Evolutionary conservation across 2,113 vertebrate genomes (phyloP).

Genomic region (Solenodon paradoxus): DNA sequence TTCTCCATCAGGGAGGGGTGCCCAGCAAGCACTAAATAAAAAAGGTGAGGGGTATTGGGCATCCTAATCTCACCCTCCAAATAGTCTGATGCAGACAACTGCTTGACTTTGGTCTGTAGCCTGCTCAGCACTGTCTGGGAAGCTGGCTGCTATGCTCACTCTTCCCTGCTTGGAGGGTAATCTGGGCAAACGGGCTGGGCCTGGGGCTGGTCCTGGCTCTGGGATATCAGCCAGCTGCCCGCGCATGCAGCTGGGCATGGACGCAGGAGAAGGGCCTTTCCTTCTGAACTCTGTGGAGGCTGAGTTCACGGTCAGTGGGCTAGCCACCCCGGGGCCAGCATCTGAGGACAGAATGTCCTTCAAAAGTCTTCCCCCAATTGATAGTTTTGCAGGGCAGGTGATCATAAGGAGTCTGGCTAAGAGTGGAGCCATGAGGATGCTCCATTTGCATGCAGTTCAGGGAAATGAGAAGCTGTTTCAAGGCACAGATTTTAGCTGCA

Average conservation of each 20-base stretch:
- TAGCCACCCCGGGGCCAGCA: not conserved
- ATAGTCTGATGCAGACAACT: not conserved
- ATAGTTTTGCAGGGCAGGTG: constrained; percentile 42
- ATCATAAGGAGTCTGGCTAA: not conserved
- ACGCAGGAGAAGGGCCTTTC: not conserved
- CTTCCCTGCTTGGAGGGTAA: constrained; percentile 60
- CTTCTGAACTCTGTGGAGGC: not conserved
- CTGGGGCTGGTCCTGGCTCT: constrained; percentile 60
- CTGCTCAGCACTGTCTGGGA: not conserved
- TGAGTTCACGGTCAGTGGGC: not conserved
- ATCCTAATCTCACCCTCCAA: not conserved
- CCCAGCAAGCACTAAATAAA: too few species aligned
- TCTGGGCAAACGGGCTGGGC: constrained; percentile 52
- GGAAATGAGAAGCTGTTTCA: constrained; percentile 72
- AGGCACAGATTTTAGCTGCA: constrained; percentile 78
- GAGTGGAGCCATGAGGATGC: not conserved
- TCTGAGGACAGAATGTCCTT: constrained; percentile 30
- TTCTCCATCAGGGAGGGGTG: not conserved
- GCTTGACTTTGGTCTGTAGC: not conserved
- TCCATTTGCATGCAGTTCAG: constrained; percentile 80
- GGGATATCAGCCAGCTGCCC: constrained; percentile 23
- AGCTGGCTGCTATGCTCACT: not conserved
- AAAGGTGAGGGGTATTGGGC: too few species aligned
- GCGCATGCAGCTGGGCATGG: not conserved
- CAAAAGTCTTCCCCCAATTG: constrained; percentile 7